These are phyloP conservation scores for Erpetoichthys calabaricus DNA, from an alignment of 2,797 vertebrate species.

Conservation along the genomic window DNA sequence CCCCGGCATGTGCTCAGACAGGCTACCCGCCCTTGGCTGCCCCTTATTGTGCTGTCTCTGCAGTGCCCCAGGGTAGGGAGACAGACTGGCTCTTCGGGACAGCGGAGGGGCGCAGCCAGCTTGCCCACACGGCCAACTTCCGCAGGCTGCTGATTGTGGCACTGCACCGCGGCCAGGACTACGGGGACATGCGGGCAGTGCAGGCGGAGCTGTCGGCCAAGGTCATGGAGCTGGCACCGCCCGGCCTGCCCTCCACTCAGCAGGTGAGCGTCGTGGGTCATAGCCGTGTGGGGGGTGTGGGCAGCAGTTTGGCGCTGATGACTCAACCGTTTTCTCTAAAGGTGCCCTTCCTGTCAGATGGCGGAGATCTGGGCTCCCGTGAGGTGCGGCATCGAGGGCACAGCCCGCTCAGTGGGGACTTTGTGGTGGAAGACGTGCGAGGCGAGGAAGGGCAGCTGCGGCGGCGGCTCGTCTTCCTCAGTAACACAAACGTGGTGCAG, in stretches of 20 bases:
- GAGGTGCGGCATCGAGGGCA: slow-evolving; percentile 50
- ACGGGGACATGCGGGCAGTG: slow-evolving; percentile 74
- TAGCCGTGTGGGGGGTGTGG: rapidly evolving
- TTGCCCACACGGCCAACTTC: slow-evolving; percentile 72
- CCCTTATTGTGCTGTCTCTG: slow-evolving; percentile 1
- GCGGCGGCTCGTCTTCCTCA: slow-evolving; percentile 67
- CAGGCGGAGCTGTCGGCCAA: slow-evolving; percentile 78
- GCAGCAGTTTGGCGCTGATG: background rate
- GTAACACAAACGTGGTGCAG: slow-evolving; percentile 75
- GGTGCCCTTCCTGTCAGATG: slow-evolving; percentile 88
- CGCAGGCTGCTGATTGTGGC: slow-evolving; percentile 66
- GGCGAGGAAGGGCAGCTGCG: slow-evolving; percentile 68
- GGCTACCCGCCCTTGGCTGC: background rate
- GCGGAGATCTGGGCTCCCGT: slow-evolving; percentile 77
- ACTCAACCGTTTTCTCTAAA: slow-evolving; percentile 21
- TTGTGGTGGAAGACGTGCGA: slow-evolving; percentile 76
- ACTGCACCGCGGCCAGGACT: slow-evolving; percentile 83
- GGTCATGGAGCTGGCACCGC: slow-evolving; percentile 85
- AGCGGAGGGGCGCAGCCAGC: slow-evolving; percentile 68
- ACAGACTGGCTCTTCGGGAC: slow-evolving; percentile 88
- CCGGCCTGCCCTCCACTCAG: slow-evolving; percentile 65
- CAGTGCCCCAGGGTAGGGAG: slow-evolving; percentile 89
- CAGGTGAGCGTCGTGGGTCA: slow-evolving; percentile 50
- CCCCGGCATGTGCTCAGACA: slow-evolving; percentile 5
- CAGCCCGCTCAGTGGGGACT: slow-evolving; percentile 75